phyloP scores from a whole-genome alignment of 2,888 invertebrate species.

The Drosophila dives region DNA sequence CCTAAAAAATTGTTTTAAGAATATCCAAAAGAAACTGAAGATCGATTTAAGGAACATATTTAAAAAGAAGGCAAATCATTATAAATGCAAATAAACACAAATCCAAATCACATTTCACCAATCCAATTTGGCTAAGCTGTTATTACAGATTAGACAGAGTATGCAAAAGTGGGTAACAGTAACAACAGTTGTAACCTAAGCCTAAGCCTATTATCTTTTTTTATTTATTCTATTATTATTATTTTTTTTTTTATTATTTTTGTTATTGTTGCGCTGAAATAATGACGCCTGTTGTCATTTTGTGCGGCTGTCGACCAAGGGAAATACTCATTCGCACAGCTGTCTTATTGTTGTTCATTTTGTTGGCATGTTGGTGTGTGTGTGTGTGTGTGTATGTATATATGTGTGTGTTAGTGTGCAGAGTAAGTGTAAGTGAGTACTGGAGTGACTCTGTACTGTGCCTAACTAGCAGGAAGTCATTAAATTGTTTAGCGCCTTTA shows the following conservation, averaged over 20 bases:
- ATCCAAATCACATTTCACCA: background rate
- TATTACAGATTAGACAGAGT: background rate
- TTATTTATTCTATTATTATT: conserved; percentile 12
- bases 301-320: conserved; percentile 51
- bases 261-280: conserved; percentile 35
- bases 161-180: conserved; percentile 1
- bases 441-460: conserved; percentile 40
- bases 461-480: conserved; percentile 76
- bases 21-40: background rate
- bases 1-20: background rate
- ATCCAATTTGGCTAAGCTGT: background rate
- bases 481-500: conserved; percentile 76
- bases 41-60: background rate
- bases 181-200: background rate
- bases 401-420: conserved; percentile 10
- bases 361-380: conserved; percentile 28
- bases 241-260: conserved; percentile 4
- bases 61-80: background rate
- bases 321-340: conserved; percentile 72
- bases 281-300: conserved; percentile 73
- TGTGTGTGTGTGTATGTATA: background rate
- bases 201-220: conserved; percentile 3
- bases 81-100: background rate
- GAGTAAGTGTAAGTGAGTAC: conserved; percentile 12
- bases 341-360: conserved; percentile 52